A percentile compares a stretch with the other conserved stretches of the same genome.
Evolutionary conservation across 2,888 invertebrate genomes (phyloP).

Genomic region (Melanostoma scalare): DNA sequence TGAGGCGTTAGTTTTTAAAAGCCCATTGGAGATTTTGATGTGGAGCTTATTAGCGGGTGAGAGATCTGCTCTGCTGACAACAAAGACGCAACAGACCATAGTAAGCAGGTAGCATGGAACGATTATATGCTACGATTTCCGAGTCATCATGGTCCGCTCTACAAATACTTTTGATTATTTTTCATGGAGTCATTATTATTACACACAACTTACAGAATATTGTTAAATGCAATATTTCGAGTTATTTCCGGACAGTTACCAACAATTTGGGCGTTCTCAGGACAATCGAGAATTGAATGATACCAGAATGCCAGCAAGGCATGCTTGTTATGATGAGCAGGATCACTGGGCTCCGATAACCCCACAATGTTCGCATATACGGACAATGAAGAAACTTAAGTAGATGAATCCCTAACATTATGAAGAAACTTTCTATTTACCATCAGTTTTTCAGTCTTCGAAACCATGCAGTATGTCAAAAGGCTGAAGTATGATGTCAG

Average conservation of each 20-base stretch:
- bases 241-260: constrained; percentile 93
- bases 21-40: constrained; percentile 99
- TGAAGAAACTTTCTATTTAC: constrained; percentile 81
- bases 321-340: constrained; percentile 97
- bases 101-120: constrained; percentile 96
- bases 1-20: constrained; percentile 96
- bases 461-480: constrained; percentile 94
- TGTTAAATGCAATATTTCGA: constrained; percentile 97
- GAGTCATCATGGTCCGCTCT: constrained; percentile 98
- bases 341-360: constrained; percentile 95
- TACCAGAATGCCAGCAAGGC: constrained; percentile 96
- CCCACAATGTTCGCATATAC: constrained; percentile 95
- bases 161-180: constrained; percentile 67
- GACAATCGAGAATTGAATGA: constrained; percentile 95
- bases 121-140: constrained; percentile 96
- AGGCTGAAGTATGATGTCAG: constrained; percentile 96
- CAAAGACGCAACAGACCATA: constrained; percentile 94
- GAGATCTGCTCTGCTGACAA: constrained; percentile 93
- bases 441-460: constrained; percentile 95
- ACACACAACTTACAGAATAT: constrained; percentile 89
- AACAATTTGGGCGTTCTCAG: constrained; percentile 94
- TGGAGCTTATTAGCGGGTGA: constrained; percentile 92
- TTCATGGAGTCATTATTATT: no score
- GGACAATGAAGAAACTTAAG: constrained; percentile 80
- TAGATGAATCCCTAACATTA: no score